Evolutionary conservation across 2,888 invertebrate species (phyloP).

Genomic region (Cantharis rufa): DNA sequence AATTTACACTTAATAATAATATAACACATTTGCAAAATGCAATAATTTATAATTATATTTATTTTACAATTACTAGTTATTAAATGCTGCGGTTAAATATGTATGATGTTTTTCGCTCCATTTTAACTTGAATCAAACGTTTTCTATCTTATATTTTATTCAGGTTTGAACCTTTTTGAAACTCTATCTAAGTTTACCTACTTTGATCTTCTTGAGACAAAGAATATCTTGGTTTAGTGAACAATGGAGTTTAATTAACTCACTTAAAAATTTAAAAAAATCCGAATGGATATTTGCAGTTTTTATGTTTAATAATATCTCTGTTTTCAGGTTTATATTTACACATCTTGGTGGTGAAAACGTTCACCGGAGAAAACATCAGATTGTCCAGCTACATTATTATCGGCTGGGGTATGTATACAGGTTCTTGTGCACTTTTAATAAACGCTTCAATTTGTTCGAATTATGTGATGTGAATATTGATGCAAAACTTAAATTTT

Average conservation of each 20-base stretch:
- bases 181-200: background rate
- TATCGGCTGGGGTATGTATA: constrained; percentile 83
- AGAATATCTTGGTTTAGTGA: background rate
- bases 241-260: background rate
- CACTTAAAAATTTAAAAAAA: background rate
- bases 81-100: too few relatives aligned
- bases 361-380: constrained; percentile 81
- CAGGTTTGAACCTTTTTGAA: too few relatives aligned
- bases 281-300: background rate
- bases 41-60: too few relatives aligned
- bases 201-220: background rate
- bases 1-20: too few relatives aligned
- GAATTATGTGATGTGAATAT: background rate
- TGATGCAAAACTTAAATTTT: background rate
- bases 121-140: background rate
- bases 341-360: constrained; percentile 83
- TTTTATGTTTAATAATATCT: background rate
- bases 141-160: background rate
- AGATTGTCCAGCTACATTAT: constrained; percentile 75
- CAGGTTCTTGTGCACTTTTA: background rate
- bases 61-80: too few relatives aligned
- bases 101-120: background rate
- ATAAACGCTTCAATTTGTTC: background rate
- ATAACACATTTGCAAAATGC: too few relatives aligned
- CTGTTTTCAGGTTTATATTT: constrained; percentile 72